Conservation (phyloP, 1,140 invertebrate species). For the Caenorhabditis elegans region WBcel235 BX284602.5:10885501-10886000, state of each 20-base stretch:
- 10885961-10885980: no score
- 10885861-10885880: background rate
- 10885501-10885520: background rate
- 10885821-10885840: background rate
- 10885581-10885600: background rate
- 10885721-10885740: background rate
- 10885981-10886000: no score
- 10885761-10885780: background rate
- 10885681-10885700: no score
- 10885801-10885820: background rate
- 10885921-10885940: no score
- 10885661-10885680: background rate
- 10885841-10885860: background rate
- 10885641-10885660: background rate
- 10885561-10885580: background rate
- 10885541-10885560: background rate
- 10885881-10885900: background rate
- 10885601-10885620: background rate
- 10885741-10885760: background rate
- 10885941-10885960: no score
- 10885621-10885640: background rate
- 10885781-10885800: background rate
- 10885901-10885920: no score
- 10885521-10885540: background rate
- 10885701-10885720: background rate